Evolutionary conservation across 92 coral and sea anemone genomes (phyloP).

Genomic region (Epizoanthus rinbou): DNA sequence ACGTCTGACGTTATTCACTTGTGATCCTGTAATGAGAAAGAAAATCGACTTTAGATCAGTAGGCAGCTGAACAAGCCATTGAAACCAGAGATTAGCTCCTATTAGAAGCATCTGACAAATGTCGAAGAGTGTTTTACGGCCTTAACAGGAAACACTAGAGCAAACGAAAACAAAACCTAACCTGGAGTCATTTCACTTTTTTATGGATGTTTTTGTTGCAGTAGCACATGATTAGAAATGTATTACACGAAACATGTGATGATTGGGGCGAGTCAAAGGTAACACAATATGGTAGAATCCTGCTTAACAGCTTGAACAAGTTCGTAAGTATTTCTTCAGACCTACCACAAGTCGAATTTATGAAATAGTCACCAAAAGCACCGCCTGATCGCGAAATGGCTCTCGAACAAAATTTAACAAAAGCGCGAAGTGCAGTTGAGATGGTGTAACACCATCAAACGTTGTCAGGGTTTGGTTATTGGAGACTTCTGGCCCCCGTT

Average conservation of each 20-base stretch:
- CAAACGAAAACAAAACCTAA: background rate
- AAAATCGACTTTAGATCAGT: background rate
- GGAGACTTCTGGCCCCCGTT: too few relatives aligned
- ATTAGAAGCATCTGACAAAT: background rate
- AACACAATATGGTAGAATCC: too few relatives aligned
- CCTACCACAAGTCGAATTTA: too few relatives aligned
- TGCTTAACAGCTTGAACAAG: too few relatives aligned
- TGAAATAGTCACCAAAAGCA: too few relatives aligned
- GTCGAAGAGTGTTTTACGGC: background rate
- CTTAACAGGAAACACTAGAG: constrained; percentile 10
- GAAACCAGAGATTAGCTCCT: constrained; percentile 1
- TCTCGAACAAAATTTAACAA: too few relatives aligned
- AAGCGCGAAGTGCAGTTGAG: too few relatives aligned
- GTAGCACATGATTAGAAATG: background rate
- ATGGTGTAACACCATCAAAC: too few relatives aligned
- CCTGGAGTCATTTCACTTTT: background rate
- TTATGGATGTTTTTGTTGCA: background rate
- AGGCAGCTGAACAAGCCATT: constrained; percentile 23
- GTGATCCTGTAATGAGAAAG: constrained; percentile 7
- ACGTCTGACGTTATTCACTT: background rate
- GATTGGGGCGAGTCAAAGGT: too few relatives aligned
- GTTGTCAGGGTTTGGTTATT: too few relatives aligned
- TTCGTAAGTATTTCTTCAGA: too few relatives aligned
- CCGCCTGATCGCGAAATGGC: too few relatives aligned
- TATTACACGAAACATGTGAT: background rate